Evolutionary conservation across 2,888 invertebrate genomes (phyloP).

Genomic region (Entomobrya proxima): DNA sequence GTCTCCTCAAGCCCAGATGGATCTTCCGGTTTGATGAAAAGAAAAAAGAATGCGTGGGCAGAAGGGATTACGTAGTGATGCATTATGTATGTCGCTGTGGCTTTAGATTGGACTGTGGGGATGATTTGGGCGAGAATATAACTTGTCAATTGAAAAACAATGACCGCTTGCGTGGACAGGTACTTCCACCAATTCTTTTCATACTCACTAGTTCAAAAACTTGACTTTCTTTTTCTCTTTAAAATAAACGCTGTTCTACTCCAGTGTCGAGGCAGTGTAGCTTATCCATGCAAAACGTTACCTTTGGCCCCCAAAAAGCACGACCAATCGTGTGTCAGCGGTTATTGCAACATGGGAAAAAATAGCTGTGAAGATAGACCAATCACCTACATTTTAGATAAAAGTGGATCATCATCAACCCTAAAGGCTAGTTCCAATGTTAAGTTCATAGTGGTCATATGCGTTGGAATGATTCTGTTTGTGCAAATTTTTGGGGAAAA

Average conservation of each 20-base stretch:
- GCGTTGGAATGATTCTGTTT: too few relatives aligned
- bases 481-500: too few relatives aligned
- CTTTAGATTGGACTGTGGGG: neutral
- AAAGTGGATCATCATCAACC: too few relatives aligned
- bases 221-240: too few relatives aligned
- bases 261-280: neutral
- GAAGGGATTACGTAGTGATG: neutral
- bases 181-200: too few relatives aligned
- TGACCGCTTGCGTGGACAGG: neutral
- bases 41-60: neutral
- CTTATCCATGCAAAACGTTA: slow-evolving; percentile 28
- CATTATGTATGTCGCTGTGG: neutral
- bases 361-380: neutral
- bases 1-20: too few relatives aligned
- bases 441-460: too few relatives aligned
- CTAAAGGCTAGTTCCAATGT: too few relatives aligned
- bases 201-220: too few relatives aligned
- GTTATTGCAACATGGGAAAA: slow-evolving; percentile 8
- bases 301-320: neutral
- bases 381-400: too few relatives aligned
- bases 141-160: neutral
- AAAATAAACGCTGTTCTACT: too few relatives aligned
- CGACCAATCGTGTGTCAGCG: slow-evolving; percentile 10
- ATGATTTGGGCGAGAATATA: neutral
- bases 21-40: neutral